Conservation (phyloP, 2,888 invertebrate species). For the Carabus problematicus region DNA sequence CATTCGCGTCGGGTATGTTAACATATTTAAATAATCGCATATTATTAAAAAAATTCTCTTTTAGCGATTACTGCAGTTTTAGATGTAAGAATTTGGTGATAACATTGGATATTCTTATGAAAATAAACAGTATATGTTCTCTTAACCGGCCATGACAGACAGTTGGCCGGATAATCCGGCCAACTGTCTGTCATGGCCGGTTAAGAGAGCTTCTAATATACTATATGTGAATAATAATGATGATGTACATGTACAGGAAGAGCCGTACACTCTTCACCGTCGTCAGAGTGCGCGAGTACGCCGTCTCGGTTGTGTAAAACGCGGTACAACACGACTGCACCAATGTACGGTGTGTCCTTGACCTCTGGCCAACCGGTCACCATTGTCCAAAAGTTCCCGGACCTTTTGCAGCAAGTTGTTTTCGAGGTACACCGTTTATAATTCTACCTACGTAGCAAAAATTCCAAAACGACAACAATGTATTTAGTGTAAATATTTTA, state of each 20-base stretch:
- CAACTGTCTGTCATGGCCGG: too few relatives aligned
- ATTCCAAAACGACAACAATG: too few relatives aligned
- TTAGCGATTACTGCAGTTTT: background rate
- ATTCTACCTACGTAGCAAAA: constrained; percentile 5
- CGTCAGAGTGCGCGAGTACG: constrained; percentile 63
- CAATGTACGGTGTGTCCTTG: constrained; percentile 92
- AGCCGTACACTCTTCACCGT: constrained; percentile 56
- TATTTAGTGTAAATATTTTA: background rate
- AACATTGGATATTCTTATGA: too few relatives aligned
- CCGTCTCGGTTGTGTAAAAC: constrained; percentile 85
- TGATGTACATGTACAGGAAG: constrained; percentile 51
- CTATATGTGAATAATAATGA: background rate
- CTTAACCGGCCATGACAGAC: too few relatives aligned
- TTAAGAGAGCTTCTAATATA: too few relatives aligned
- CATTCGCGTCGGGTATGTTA: too few relatives aligned
- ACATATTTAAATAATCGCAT: background rate
- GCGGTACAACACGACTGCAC: constrained; percentile 91
- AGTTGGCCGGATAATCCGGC: too few relatives aligned
- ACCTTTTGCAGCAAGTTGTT: constrained; percentile 89
- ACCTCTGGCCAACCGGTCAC: constrained; percentile 93
- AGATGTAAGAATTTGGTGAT: too few relatives aligned
- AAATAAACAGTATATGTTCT: too few relatives aligned
- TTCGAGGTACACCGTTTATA: constrained; percentile 91
- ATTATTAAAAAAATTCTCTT: too few relatives aligned
- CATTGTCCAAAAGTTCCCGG: constrained; percentile 93